Evolutionary conservation across 2,797 vertebrate genomes (phyloP), one percentile per base, ranked within the genome.

Genomic region (Lepus townsendii): DNA sequence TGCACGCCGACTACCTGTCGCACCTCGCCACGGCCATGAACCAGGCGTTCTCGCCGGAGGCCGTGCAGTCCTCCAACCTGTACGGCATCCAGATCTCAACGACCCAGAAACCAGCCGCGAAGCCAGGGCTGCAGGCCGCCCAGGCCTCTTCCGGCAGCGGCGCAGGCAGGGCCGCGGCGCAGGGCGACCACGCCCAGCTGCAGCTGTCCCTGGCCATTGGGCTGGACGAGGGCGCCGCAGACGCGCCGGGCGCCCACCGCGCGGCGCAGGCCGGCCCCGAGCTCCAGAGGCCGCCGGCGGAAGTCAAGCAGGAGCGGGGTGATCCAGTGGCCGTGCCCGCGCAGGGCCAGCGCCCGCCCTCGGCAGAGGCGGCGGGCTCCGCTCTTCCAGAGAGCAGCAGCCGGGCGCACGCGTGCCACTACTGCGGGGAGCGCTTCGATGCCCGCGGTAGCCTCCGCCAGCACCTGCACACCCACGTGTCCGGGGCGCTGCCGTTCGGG

Each of bases 71-170:
- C 95, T 99, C 99, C 95, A 99, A 99, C 98, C 95, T 99, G n/a
- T 99, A 99, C 0, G 99, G 99, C 72, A 99, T 99, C 95, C 99
- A 99, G 98, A 99, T 99, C 97, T 99, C 99, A 1, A 98, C 98
- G 0, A 98, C 99, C 0, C 99, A 99, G 96, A 99, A 99, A 94
- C 95, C 98, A 27, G 97, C 98, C 17, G 97, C 93, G 4, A 99
- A 99, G 96, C 99, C 99, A 13, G 97, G 97, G 1, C 96, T 98
- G 0, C 98, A 98, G 94, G 66, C 93, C 0, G 99, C 99, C 96
- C 98, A 98, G 62, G 93, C 96, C 3, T 95, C 97, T 80, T 97
- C 98, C n/a, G 98, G 65, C 47, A 97, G 72, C 0, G 98, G 96
- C 84, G 98, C 98, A 0, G 88, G 97, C 42, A 97, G 98, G 77